Evolutionary conservation across 53 echinoderm and acorn worm species (phyloP).

Genomic region (Paracentrotus lividus): DNA sequence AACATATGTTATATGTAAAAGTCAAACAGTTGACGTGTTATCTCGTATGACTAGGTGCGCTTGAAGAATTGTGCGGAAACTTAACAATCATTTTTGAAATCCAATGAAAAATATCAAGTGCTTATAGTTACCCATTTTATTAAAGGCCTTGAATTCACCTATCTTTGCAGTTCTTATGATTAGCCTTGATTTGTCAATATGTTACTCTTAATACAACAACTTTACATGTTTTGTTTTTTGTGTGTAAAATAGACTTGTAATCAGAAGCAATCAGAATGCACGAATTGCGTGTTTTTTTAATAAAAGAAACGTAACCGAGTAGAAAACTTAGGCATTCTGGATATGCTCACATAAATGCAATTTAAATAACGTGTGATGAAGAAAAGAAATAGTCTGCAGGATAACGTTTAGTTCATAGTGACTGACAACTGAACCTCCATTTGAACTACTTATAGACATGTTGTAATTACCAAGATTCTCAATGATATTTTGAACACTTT

Average conservation of each 20-base stretch:
- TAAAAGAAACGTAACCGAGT: constrained; percentile 44
- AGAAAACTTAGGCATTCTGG: constrained; percentile 41
- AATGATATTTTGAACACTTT: constrained; percentile 44
- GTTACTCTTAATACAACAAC: constrained; percentile 40
- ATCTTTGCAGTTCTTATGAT: constrained; percentile 32
- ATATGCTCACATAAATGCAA: too few relatives aligned
- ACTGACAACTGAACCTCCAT: constrained; percentile 26
- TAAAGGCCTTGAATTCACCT: constrained; percentile 48
- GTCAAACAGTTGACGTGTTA: constrained; percentile 39
- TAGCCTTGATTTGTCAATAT: constrained; percentile 31
- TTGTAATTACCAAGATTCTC: constrained; percentile 29
- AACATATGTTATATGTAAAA: constrained; percentile 44
- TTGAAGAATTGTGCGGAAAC: constrained; percentile 48
- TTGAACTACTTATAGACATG: constrained; percentile 43
- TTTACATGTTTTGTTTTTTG: constrained; percentile 44
- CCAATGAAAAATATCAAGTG: constrained; percentile 47
- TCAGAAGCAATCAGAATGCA: constrained; percentile 45
- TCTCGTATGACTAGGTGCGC: constrained; percentile 31
- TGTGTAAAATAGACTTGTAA: constrained; percentile 41
- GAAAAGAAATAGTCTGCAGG: too few relatives aligned
- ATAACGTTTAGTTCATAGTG: too few relatives aligned
- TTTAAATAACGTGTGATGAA: too few relatives aligned
- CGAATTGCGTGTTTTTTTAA: constrained; percentile 45
- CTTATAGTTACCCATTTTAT: constrained; percentile 45
- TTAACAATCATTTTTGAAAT: constrained; percentile 44